A percentile compares a stretch with the other conserved stretches of the same genome.
phyloP scores from a whole-genome alignment of 1,140 invertebrate species.

The Pectinophora gossypiella region DNA sequence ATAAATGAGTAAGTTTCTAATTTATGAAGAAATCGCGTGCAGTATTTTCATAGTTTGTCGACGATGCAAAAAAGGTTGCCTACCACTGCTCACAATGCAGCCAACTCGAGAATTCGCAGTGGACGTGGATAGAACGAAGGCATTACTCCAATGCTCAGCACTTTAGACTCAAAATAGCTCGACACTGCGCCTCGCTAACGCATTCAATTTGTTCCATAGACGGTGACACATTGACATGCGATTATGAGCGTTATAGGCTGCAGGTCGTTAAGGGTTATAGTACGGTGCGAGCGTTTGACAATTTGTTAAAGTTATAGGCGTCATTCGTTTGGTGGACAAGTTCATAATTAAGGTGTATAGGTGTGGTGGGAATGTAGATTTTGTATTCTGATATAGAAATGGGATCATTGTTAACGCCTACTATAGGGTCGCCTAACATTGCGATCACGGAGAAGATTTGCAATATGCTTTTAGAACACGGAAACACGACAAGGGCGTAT shows the following conservation, averaged over 20 bases:
- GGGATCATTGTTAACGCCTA: too few species aligned
- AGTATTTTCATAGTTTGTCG: not conserved
- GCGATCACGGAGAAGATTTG: too few species aligned
- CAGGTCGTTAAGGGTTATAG: conserved; percentile 23
- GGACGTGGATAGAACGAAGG: conserved; percentile 48
- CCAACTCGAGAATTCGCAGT: conserved; percentile 41
- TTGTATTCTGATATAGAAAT: not conserved
- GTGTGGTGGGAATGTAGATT: not conserved
- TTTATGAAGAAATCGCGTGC: too few species aligned
- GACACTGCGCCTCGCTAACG: conserved; percentile 31
- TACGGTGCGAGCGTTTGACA: conserved; percentile 18
- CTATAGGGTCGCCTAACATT: too few species aligned
- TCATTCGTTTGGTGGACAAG: conserved; percentile 24
- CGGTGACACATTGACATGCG: conserved; percentile 46
- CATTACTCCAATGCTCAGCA: conserved; percentile 55
- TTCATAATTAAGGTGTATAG: not conserved
- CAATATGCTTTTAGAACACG: too few species aligned
- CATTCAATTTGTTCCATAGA: conserved; percentile 33
- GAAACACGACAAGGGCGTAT: too few species aligned
- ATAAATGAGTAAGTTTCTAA: too few species aligned
- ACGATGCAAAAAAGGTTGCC: conserved; percentile 25
- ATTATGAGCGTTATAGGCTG: conserved; percentile 47
- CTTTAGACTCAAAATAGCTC: conserved; percentile 50
- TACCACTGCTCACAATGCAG: conserved; percentile 31
- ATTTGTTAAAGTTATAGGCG: conserved; percentile 40